Base-by-base conservation (phyloP, 2,888 invertebrate genomes). In the Patella pellucida region DNA sequence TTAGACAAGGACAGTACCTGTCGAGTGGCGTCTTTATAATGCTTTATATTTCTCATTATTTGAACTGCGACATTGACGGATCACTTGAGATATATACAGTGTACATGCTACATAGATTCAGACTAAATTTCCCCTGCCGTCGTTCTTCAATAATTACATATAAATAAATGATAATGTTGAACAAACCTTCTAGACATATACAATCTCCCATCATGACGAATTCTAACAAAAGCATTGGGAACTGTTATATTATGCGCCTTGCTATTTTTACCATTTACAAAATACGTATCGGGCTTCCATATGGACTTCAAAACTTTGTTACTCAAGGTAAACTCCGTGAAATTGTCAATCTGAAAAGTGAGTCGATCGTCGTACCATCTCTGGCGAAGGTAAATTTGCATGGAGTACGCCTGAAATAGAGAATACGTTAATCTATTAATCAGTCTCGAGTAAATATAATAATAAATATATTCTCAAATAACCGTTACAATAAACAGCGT, bases 221-320 rank as follows among this genome's bases (percentile, higher is more conserved):
- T 95, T 79, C 98, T 92, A 56, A 98, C 92, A 84, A 98, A 93
- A 91, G 97, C 97, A 91, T 98, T 98, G 0, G 97, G 97, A 19
- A 96, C 96, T 0, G 98, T 98, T 83, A 98, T 97, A 52, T 96
- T 97, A 91, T 98, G 98, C 70, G 98, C 95, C 87, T 97, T 97
- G 15, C 97, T 97, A 84, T 87, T 85, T 51, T 84, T 84, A 14
- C 90, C 90, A 78, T 91, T 91, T 50, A 88, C 80, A 79, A 92
- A 91, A 90, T 96, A 98, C 0, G 98, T 98, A 92, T 98, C 98
- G 0, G 98, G 98, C 82, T 97, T 94, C 98, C 98, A 98, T 86
- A 98, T 97, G 87, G 96, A 94, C 90, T 97, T 96, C 88, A 96
- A 91, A 94, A 96, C 95, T 76, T 95, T 94, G 87, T 95, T 95